phyloP scores from a whole-genome alignment of 2,888 invertebrate species.

The Teinopalpus imperialis region DNA sequence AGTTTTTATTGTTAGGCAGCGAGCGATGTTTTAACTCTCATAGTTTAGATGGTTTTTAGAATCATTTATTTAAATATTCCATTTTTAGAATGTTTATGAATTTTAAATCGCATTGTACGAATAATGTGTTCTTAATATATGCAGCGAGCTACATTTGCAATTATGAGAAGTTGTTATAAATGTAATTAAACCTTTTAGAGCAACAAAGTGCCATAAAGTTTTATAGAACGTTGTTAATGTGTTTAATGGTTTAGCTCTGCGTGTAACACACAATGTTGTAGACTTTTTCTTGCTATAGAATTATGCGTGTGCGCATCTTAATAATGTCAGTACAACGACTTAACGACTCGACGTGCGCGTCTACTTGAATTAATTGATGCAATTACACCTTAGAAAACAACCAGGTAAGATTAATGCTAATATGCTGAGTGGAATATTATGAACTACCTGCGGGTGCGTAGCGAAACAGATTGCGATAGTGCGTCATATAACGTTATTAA shows the following conservation, averaged over 20 bases:
- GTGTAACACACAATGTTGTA: slow-evolving; percentile 38
- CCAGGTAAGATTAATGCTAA: slow-evolving; percentile 57
- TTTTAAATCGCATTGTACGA: too few species aligned
- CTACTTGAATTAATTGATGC: slow-evolving; percentile 71
- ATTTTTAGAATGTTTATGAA: background rate
- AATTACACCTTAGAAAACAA: slow-evolving; percentile 75
- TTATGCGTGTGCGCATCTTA: slow-evolving; percentile 65
- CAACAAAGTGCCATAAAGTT: slow-evolving; percentile 50
- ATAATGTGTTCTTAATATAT: background rate
- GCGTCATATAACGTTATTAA: slow-evolving; percentile 46
- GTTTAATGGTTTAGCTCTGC: slow-evolving; percentile 49
- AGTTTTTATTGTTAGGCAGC: too few species aligned
- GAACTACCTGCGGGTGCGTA: slow-evolving; percentile 52
- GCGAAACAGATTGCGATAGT: slow-evolving; percentile 52
- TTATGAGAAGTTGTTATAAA: slow-evolving; percentile 42
- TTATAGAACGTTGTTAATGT: slow-evolving; percentile 52
- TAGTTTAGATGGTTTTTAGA: too few species aligned
- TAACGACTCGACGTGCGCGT: slow-evolving; percentile 59
- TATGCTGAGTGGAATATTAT: slow-evolving; percentile 60
- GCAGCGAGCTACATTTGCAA: slow-evolving; percentile 30
- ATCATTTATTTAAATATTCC: too few species aligned
- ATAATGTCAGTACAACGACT: slow-evolving; percentile 55
- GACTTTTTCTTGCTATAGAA: slow-evolving; percentile 51
- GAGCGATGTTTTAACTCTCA: too few species aligned
- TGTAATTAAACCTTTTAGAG: slow-evolving; percentile 47